These are phyloP conservation scores for Agelaius phoeniceus DNA, from an alignment of 2,113 vertebrate genomes.

Conservation along the genomic window DNA sequence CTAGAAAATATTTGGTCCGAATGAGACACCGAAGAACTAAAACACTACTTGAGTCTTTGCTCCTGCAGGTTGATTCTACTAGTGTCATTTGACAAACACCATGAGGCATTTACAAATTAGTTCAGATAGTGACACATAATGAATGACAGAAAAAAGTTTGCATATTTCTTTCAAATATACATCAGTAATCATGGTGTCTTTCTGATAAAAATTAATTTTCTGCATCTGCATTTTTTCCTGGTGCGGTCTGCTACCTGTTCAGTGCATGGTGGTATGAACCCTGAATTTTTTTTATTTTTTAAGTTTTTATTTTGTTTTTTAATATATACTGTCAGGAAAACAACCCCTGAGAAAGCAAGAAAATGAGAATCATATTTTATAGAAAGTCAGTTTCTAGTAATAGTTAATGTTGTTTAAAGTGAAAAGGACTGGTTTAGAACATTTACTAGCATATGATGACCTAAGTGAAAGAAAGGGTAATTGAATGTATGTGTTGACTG, in stretches of 20 bases:
- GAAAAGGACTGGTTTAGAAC: not conserved
- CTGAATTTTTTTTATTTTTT: not conserved
- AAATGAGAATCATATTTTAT: conserved; percentile 17
- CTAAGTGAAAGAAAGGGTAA: conserved; percentile 37
- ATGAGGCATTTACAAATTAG: not conserved
- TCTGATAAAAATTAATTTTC: not conserved
- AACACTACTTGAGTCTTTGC: not conserved
- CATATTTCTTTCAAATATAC: not conserved
- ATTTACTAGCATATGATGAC: conserved; percentile 8
- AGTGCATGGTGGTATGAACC: not conserved
- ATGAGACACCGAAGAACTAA: not conserved
- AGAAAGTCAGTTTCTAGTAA: conserved; percentile 5
- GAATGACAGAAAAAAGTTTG: not conserved
- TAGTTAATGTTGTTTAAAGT: conserved; percentile 6
- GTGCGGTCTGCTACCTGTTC: not conserved
- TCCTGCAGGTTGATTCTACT: not conserved
- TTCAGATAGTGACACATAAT: not conserved
- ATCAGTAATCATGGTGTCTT: not conserved
- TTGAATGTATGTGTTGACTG: not conserved
- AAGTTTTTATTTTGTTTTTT: not conserved
- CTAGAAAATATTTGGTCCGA: not conserved
- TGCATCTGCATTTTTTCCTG: not conserved
- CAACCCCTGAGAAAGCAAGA: not conserved
- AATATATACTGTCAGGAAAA: not conserved
- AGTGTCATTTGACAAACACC: not conserved